Base-by-base conservation (phyloP, 2,888 invertebrate species). In the Druceiella hillmani region DNA sequence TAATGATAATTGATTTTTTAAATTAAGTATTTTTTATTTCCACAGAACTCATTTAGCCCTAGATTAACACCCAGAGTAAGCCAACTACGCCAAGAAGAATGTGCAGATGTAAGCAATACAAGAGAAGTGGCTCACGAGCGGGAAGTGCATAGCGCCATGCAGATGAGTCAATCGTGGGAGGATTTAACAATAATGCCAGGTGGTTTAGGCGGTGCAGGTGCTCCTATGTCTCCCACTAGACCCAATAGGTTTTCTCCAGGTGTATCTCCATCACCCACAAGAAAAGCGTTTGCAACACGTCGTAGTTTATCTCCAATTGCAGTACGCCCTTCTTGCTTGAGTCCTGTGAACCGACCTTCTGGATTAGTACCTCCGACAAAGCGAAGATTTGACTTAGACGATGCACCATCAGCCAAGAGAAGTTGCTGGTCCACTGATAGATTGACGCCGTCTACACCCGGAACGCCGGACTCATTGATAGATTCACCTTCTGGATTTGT, bases 91-190 rank as follows among this genome's bases (percentile, higher is more conserved):
- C 85, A 87, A 45, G 94, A 95, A 63, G 87, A 87, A 62, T 88
- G 88, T 55, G 83, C 87, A 3, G 91, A 90, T 57, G 76, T 85
- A 11, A 78, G 79, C 54, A 85, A 86, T 54, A 80, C 79, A 38
- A 76, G 93, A 39, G 94, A 95, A 66, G 83, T 87, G 40, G 90
- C 89, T 12, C 93, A 92, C 62, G 95, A 95, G 68, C 78, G 89
- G 35, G 91, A 92, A 63, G 78, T 92, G 35, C 90, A 92, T 61
- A 83, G 84, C 51, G 86, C 91, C 45, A 87, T 93, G 78, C 90
- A 90, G 66, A 92, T 95, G 67, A 93, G 93, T 2, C 91, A 91
- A 61, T 92, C 92, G 4, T 93, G 89, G 79, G 94, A 94, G 63
- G 93, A 93, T 64, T 76, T 94, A 20, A 84, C 86, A 4, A 62